Conservation (phyloP, 1,140 invertebrate species). For the Diabrotica undecimpunctata region DNA sequence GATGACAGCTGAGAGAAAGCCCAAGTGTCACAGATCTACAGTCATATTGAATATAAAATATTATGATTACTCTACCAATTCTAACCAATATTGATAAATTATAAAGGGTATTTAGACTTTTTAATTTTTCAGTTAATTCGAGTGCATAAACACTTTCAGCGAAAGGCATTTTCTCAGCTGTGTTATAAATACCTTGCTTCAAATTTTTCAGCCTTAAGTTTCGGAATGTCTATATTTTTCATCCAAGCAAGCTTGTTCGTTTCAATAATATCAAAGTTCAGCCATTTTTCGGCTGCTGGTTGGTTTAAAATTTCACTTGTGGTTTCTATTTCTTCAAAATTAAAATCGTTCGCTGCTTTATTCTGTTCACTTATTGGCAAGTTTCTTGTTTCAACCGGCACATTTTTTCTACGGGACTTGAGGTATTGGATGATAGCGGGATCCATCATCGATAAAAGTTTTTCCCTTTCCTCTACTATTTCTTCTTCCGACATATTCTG, state of each 20-base stretch:
- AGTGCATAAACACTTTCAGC: too few species aligned
- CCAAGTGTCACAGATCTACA: too few species aligned
- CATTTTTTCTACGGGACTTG: conserved; percentile 48
- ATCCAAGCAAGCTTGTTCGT: conserved; percentile 84
- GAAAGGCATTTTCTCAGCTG: too few species aligned
- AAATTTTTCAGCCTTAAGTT: conserved; percentile 56
- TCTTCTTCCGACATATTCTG: conserved; percentile 67
- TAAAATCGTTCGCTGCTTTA: conserved; percentile 33
- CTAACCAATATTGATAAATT: too few species aligned
- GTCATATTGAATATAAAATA: background rate
- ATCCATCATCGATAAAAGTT: conserved; percentile 63
- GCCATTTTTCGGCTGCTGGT: conserved; percentile 65
- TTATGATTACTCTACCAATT: too few species aligned
- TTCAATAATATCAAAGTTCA: conserved; percentile 79
- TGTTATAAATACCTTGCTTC: conserved; percentile 54
- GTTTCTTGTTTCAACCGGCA: conserved; percentile 34
- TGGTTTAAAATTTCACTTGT: conserved; percentile 56
- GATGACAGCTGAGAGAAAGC: too few species aligned
- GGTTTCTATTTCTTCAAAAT: conserved; percentile 36
- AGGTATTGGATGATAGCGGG: conserved; percentile 65
- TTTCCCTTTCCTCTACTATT: conserved; percentile 69
- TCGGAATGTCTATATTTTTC: conserved; percentile 59
- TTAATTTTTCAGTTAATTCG: too few species aligned
- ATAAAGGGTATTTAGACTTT: too few species aligned
- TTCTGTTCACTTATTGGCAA: conserved; percentile 40